A percentile compares a stretch with the other conserved stretches of the same genome.
Evolutionary conservation across 2,888 invertebrate species (phyloP).

Genomic region (Chymomyza amoena): DNA sequence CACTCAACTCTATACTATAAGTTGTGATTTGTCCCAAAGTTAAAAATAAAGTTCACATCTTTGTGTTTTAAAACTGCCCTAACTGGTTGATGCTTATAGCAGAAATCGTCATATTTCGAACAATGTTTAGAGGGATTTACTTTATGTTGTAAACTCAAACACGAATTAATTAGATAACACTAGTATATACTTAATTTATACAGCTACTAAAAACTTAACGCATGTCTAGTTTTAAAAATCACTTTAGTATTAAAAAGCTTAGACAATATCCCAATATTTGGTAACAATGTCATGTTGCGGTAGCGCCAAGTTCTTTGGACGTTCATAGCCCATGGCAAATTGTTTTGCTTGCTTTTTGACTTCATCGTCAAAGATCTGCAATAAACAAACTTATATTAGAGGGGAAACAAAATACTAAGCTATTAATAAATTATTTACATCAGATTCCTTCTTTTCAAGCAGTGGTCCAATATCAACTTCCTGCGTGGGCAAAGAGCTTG

Average conservation of each 20-base stretch:
- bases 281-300: slow-evolving; percentile 83
- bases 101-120: too few species aligned
- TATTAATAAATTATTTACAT: slow-evolving; percentile 77
- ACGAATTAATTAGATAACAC: neutral
- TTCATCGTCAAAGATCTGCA: slow-evolving; percentile 88
- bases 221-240: neutral
- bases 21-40: too few species aligned
- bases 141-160: too few species aligned
- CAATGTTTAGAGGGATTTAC: neutral
- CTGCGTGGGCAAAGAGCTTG: slow-evolving; percentile 83
- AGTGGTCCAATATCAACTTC: slow-evolving; percentile 85
- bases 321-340: slow-evolving; percentile 87
- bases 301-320: slow-evolving; percentile 83
- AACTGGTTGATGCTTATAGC: too few species aligned
- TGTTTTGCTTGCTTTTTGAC: slow-evolving; percentile 86
- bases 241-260: slow-evolving; percentile 20
- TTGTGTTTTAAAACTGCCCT: too few species aligned
- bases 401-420: neutral
- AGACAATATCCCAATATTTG: slow-evolving; percentile 83
- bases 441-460: slow-evolving; percentile 83
- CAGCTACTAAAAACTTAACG: too few species aligned
- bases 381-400: neutral
- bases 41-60: too few species aligned
- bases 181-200: neutral
- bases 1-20: too few species aligned